Percentiles rank a stretch among this genome's conserved stretches.
Evolutionary conservation across 1,140 invertebrate species (phyloP).

Genomic region (Euschistus heros): DNA sequence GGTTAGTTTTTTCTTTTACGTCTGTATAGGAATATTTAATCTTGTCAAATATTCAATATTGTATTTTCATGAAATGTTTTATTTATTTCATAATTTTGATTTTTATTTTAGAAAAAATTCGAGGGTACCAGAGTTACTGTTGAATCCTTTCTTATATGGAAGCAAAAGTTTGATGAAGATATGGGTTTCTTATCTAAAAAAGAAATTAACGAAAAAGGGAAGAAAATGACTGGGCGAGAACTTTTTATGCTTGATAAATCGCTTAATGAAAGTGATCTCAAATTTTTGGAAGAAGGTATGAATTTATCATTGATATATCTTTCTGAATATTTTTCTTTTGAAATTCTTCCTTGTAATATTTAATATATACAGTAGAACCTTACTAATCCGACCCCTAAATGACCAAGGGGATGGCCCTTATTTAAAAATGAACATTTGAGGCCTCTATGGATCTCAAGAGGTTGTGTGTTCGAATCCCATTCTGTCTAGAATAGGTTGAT

Average conservation of each 20-base stretch:
- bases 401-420: too few species aligned
- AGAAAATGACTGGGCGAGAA: slow-evolving; percentile 56
- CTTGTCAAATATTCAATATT: not conserved
- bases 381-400: too few species aligned
- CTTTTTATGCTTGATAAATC: slow-evolving; percentile 86
- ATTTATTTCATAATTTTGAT: slow-evolving; percentile 13
- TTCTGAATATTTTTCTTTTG: too few species aligned
- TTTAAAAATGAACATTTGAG: too few species aligned
- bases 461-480: too few species aligned
- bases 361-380: too few species aligned
- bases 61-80: not conserved
- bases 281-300: slow-evolving; percentile 83
- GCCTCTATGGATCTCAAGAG: too few species aligned
- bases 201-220: slow-evolving; percentile 57
- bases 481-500: too few species aligned
- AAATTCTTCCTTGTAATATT: too few species aligned
- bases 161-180: slow-evolving; percentile 84
- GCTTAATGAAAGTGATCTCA: slow-evolving; percentile 88
- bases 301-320: slow-evolving; percentile 30
- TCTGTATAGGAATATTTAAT: not conserved
- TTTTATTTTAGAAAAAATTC: slow-evolving; percentile 68
- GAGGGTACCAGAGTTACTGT: slow-evolving; percentile 91
- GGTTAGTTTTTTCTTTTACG: slow-evolving; percentile 26
- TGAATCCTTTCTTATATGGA: slow-evolving; percentile 93
- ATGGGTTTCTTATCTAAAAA: slow-evolving; percentile 64